A percentile compares a stretch with the other conserved stretches of the same genome.
Evolutionary conservation across 2,113 vertebrate species (phyloP).

Genomic region (Eleginops maclovinus): DNA sequence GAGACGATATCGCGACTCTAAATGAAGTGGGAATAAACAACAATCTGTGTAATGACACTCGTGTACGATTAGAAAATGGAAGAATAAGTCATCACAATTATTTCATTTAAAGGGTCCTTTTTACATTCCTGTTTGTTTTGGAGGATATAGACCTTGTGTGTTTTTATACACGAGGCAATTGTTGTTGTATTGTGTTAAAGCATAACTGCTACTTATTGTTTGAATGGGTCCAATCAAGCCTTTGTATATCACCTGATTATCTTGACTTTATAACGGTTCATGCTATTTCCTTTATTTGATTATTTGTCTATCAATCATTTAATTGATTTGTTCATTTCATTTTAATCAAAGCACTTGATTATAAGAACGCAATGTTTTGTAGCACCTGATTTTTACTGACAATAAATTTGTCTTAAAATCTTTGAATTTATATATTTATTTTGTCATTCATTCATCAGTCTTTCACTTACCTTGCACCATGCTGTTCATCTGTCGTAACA

Average conservation of each 20-base stretch:
- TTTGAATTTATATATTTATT: neutral
- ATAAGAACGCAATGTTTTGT: slow-evolving; percentile 13
- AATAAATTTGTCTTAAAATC: slow-evolving; percentile 26
- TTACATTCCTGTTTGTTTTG: no score
- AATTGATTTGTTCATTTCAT: slow-evolving; percentile 14
- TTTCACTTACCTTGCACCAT: neutral
- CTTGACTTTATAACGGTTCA: neutral
- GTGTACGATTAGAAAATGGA: no score
- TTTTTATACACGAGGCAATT: no score
- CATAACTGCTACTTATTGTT: no score
- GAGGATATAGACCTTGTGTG: no score
- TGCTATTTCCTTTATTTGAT: slow-evolving; percentile 7
- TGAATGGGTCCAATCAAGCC: no score
- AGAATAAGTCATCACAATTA: no score
- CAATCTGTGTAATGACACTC: no score
- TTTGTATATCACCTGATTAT: neutral
- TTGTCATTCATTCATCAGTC: neutral
- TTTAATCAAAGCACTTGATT: slow-evolving; percentile 32
- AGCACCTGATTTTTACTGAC: slow-evolving; percentile 3
- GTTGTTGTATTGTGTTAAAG: no score
- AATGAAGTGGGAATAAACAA: neutral
- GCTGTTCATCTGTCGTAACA: neutral
- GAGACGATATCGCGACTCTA: neutral
- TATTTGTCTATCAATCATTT: slow-evolving; percentile 18
- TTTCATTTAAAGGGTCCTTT: no score